Base-by-base conservation (phyloP, 37 sponge, comb jelly and placozoan species). In the Cliona cf. orientalis region DNA sequence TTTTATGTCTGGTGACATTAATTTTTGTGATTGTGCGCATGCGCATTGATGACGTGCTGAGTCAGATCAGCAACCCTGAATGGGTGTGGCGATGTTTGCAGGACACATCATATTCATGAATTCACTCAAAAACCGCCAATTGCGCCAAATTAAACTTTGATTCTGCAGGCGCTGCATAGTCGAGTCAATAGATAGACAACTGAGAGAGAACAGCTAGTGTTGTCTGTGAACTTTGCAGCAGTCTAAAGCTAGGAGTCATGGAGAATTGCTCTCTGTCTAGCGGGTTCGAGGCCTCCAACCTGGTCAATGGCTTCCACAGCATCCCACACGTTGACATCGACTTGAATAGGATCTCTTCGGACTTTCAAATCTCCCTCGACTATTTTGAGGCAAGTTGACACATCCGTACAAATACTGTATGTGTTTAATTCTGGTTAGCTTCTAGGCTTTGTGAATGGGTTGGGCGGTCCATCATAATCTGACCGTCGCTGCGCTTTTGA, bases 281-380 rank as follows among this genome's bases (percentile, higher is more conserved):
- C 62, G 61, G 61, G 62, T 89, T 79, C 64, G 42, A 45, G 22
- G 75, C 84, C 11, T 46, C 61, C 21, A 26, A 56, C 42, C 21
- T 83, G n/a, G 90, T 89, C 2, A 57, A 40, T 0, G 68, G 84
- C 26, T 89, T 89, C 42, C 84, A 89, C 69, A 56, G 38, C 59
- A 74, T 89, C 3, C 90, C 90, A 2, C 90, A 89, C 56, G 35
- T 78, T 4, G 80, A 83, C 42, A 89, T 89, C 29, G 73, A 89
- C 39, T 58, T 89, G 69, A 23, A 66, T 17, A 26, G 60, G 0
- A 66, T 41, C 33, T 67, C 88, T 0, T 74, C 74, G 9, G 26
- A 58, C 3, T 71, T 86, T 14, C n/a, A 45, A 38, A 49, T 56
- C 7, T 42, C 46, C 19, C 42, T 64, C 3, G 34, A 41, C 1